Evolutionary conservation across 2,113 vertebrate genomes (phyloP).

Genomic region (Calidris pugnax): DNA sequence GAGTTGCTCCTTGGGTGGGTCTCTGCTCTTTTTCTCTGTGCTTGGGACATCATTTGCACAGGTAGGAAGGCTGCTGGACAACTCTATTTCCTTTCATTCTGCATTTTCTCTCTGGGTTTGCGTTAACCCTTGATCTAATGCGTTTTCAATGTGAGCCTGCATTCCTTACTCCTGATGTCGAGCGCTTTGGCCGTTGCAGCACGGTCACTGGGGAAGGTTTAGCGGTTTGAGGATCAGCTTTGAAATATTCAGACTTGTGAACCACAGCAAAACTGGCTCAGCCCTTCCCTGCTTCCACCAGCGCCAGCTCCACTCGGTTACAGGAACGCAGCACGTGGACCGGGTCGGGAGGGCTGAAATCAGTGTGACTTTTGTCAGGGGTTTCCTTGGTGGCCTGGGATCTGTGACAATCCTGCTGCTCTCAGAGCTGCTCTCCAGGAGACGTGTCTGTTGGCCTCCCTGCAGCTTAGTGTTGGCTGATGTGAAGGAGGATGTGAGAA

Average conservation of each 20-base stretch:
- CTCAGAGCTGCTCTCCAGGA: not conserved
- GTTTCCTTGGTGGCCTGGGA: not conserved
- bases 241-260: not conserved
- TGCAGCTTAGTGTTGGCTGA: not conserved
- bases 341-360: not conserved
- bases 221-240: not conserved
- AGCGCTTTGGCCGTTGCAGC: not conserved
- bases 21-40: not conserved
- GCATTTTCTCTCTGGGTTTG: not conserved
- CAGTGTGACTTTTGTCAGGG: not conserved
- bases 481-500: not conserved
- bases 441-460: accelerated
- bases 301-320: not conserved
- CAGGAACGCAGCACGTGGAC: not conserved
- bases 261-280: not conserved
- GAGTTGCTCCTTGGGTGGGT: not conserved
- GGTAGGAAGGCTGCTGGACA: not conserved
- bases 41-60: not conserved
- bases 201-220: not conserved
- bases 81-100: not conserved
- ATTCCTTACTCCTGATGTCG: not conserved
- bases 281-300: not conserved
- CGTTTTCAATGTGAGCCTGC: not conserved
- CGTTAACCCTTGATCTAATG: not conserved
- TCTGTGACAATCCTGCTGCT: not conserved